Evolutionary conservation across 92 coral and sea anemone species (phyloP).

Genomic region (Epizoanthus stellaris): DNA sequence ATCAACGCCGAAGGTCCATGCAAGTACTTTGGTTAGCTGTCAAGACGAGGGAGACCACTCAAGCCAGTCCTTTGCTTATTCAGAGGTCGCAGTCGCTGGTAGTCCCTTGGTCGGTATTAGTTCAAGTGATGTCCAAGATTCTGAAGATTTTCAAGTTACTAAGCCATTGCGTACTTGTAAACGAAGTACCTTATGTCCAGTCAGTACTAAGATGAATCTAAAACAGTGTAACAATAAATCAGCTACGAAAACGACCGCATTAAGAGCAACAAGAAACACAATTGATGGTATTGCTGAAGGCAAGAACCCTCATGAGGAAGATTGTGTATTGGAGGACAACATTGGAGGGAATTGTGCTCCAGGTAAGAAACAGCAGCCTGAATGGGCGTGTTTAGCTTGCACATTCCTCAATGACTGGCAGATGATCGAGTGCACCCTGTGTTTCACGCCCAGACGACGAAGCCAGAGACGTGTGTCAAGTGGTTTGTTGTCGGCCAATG

Average conservation of each 20-base stretch:
- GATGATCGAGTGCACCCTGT: constrained; percentile 82
- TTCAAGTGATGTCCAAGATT: neutral
- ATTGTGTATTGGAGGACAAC: neutral
- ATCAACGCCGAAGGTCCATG: no score
- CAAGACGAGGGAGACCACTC: neutral
- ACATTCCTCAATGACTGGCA: constrained; percentile 73
- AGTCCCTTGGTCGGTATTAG: neutral
- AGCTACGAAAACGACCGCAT: neutral
- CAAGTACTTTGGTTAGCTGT: neutral
- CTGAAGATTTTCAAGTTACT: constrained; percentile 12
- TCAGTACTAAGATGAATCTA: neutral
- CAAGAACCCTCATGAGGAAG: neutral
- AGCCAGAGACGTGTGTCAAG: constrained; percentile 65
- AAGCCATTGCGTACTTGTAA: neutral
- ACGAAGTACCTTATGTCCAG: neutral
- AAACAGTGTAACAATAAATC: constrained; percentile 1
- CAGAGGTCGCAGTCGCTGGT: neutral
- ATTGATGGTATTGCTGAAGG: neutral
- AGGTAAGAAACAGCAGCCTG: constrained; percentile 19
- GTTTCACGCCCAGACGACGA: constrained; percentile 81
- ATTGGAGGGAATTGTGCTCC: neutral
- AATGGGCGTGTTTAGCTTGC: constrained; percentile 79
- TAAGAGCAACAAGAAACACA: neutral
- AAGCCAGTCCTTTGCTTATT: neutral
- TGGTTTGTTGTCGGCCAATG: neutral